phyloP scores from a whole-genome alignment of 1,140 invertebrate species.

The Anastatus disparis region DNA sequence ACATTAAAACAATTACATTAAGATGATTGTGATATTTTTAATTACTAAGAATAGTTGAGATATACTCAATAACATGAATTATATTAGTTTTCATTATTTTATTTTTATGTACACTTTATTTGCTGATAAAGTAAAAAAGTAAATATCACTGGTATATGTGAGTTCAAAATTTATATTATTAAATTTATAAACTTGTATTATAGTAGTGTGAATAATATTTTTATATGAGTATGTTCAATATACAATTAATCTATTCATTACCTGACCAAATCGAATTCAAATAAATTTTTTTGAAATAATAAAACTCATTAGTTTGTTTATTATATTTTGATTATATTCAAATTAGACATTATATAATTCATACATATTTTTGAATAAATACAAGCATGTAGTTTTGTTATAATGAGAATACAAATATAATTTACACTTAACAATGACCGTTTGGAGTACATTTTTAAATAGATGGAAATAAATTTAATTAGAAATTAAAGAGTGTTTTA shows the following conservation, averaged over 20 bases:
- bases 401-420: too few relatives aligned
- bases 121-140: neutral
- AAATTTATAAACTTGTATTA: conserved; percentile 26
- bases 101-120: neutral
- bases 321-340: too few relatives aligned
- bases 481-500: too few relatives aligned
- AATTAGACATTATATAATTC: too few relatives aligned
- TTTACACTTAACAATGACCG: too few relatives aligned
- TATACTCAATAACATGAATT: neutral
- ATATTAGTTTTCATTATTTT: conserved; percentile 16
- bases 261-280: neutral
- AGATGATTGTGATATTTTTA: conserved; percentile 28
- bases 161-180: neutral
- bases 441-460: too few relatives aligned
- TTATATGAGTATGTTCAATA: conserved; percentile 4
- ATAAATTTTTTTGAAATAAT: too few relatives aligned
- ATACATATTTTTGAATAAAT: too few relatives aligned
- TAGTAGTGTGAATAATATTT: conserved; percentile 27
- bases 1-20: neutral
- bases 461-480: too few relatives aligned
- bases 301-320: too few relatives aligned
- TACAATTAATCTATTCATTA: conserved; percentile 12
- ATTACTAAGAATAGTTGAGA: neutral
- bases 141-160: neutral
- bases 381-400: too few relatives aligned